These are phyloP conservation scores for Tetrapedia diversipes DNA, from an alignment of 2,888 invertebrate genomes.

Conservation along the genomic window DNA sequence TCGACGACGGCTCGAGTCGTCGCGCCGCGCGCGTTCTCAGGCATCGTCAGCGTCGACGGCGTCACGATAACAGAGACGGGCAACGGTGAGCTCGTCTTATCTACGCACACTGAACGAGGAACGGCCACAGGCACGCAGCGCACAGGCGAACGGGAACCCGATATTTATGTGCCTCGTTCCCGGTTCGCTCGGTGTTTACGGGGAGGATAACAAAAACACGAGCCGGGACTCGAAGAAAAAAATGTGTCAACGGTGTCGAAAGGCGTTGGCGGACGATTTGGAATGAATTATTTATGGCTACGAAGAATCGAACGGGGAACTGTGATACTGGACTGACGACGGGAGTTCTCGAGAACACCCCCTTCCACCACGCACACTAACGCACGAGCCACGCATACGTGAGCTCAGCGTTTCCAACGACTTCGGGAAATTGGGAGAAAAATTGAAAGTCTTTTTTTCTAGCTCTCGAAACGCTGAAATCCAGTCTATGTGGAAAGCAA, in stretches of 20 bases:
- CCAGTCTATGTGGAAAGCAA: too few relatives aligned
- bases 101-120: constrained; percentile 9
- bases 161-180: constrained; percentile 43
- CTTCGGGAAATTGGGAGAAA: too few relatives aligned
- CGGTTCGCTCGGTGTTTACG: constrained; percentile 8
- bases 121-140: neutral
- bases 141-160: constrained; percentile 29
- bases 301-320: too few relatives aligned
- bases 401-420: too few relatives aligned
- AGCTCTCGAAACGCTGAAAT: too few relatives aligned
- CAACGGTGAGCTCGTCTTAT: constrained; percentile 35
- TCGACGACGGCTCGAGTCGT: constrained; percentile 1
- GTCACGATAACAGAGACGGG: constrained; percentile 51
- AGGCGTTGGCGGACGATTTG: neutral
- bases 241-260: neutral
- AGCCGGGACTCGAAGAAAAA: neutral
- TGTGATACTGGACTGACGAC: too few relatives aligned
- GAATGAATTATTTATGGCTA: neutral
- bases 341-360: too few relatives aligned
- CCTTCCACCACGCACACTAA: too few relatives aligned
- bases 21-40: constrained; percentile 46
- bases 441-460: too few relatives aligned
- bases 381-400: too few relatives aligned
- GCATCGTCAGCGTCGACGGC: constrained; percentile 62
- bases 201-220: too few relatives aligned